Evolutionary conservation across 2,113 vertebrate species (phyloP), one percentile per base, ranked within the genome.

Genomic region (Pontoporia blainvillei): DNA sequence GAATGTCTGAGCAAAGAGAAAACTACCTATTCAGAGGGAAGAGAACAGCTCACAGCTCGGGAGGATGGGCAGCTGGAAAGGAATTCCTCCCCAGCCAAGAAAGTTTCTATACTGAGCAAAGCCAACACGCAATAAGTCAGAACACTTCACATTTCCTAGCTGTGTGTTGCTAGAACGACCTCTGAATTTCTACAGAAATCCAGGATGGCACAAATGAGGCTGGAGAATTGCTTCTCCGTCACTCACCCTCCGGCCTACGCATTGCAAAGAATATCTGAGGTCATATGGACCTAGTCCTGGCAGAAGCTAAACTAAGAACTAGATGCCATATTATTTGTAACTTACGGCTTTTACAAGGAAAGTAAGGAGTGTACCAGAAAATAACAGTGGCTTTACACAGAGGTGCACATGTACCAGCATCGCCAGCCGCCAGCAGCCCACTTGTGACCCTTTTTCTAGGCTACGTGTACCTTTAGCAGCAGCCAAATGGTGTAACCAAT

Each of bases 1-100:
- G 93, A 97, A 96, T 95, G 86, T 92, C 96, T 88, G n/a, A 66
- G 34, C 83, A 61, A 96, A 71, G 59, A 86, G 76, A 85, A 83
- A 94, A 36, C 66, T 73, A 95, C 52, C 64, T 71, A 54, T 73
- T 96, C 46, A 34, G 97, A 54, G 46, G 79, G 49, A 94, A 57
- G 0, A 89, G 27, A 66, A 18, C 59, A 76, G 5, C 46, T 44
- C 52, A 57, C 14, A 34, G 76, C 76, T 52, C 49, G 49, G 34
- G 85, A 96, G 15, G 20, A 94, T 72, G 27, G 86, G 39, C 2
- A 41, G 21, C 72, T 89, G 83, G 88, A 69, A 86, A 96, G 89
- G 61, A 96, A 82, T 71, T 87, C 72, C 67, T 85, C 83, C 31
- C 36, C 44, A 79, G 66, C 23, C 91, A 78, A 69, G 15, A 52